Conservation (phyloP, 2,797 vertebrate species). For the Diplodus puntazzo region DNA sequence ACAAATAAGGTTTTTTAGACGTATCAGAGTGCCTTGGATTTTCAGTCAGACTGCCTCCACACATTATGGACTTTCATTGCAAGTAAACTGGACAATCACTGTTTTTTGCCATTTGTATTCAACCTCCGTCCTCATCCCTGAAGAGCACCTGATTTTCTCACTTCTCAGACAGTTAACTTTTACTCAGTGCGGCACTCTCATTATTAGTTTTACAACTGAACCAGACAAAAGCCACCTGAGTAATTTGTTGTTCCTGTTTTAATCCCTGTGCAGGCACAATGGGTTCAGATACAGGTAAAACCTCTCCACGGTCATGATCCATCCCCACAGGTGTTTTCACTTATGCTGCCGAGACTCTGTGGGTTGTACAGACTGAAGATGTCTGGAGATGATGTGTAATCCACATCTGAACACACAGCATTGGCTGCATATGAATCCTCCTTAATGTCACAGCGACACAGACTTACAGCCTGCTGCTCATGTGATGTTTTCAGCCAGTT, state of each 20-base stretch:
- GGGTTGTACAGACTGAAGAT: neutral
- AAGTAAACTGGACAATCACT: too few species aligned
- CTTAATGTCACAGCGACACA: neutral
- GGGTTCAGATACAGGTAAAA: neutral
- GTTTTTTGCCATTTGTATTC: too few species aligned
- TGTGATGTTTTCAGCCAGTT: conserved; percentile 50
- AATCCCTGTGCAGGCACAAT: neutral
- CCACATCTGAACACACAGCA: neutral
- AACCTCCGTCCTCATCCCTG: too few species aligned
- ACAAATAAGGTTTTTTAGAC: too few species aligned
- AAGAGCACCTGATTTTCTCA: too few species aligned
- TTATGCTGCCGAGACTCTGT: neutral
- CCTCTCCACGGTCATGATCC: neutral
- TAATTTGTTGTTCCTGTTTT: neutral
- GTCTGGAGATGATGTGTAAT: neutral
- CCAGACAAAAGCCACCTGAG: neutral
- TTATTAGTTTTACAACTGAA: too few species aligned
- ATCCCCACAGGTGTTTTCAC: neutral
- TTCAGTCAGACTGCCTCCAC: too few species aligned
- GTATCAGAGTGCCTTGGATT: too few species aligned
- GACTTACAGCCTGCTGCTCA: neutral
- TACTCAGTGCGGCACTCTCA: too few species aligned
- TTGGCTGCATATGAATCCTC: neutral
- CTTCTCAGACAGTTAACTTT: too few species aligned
- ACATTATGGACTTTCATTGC: too few species aligned